Base-by-base conservation (phyloP, 2,888 invertebrate species). In the Icerya purchasi region DNA sequence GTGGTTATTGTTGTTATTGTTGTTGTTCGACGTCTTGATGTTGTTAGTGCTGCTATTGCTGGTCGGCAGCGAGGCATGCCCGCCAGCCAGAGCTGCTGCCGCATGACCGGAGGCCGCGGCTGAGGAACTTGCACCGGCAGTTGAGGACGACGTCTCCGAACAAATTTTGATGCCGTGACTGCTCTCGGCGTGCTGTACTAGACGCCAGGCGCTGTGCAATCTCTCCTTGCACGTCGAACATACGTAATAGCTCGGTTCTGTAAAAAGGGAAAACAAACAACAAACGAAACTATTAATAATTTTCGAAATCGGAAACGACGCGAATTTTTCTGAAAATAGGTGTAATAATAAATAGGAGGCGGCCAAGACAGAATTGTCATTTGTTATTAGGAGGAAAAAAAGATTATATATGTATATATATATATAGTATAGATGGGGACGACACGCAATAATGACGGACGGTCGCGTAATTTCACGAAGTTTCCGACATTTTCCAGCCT, bases 131-230 rank as follows among this genome's bases (percentile, higher is more conserved):
- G 65, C 59, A 54, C 60, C 61, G 22, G 65, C 61, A 36, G 14
- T 14, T 36, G 36, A 36, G 56, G 66, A 64, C 53, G 68, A 66
- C 50, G 67, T 63, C 22, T 87, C 87, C 58, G 85, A 79, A 76
- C 92, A 96, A 68, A 96, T 88, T 72, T 90, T 87, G 63, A 94
- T 84, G 21, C 93, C 93, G 69, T 96, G 96, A 62, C 85, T 82
- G 68, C 86, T 86, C 72, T 96, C 94, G 24, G 88, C 93, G 72
- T 96, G 96, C 71, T 94, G 93, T 51, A 96, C 80, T 62, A 96
- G 77, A 61, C 86, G 79, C 96, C 96, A 96, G 5, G 96, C 93
- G n/a, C 92, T 92, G 67, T 83, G 83, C 66, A 89, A 82, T 56
- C 87, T 82, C 64, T 87, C 84, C 69, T 91, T 90, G 76, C 96